A percentile compares a stretch with the other conserved stretches of the same genome.
Conservation (phyloP, 2,113 vertebrate genomes). For the Fulmarus glacialis region DNA sequence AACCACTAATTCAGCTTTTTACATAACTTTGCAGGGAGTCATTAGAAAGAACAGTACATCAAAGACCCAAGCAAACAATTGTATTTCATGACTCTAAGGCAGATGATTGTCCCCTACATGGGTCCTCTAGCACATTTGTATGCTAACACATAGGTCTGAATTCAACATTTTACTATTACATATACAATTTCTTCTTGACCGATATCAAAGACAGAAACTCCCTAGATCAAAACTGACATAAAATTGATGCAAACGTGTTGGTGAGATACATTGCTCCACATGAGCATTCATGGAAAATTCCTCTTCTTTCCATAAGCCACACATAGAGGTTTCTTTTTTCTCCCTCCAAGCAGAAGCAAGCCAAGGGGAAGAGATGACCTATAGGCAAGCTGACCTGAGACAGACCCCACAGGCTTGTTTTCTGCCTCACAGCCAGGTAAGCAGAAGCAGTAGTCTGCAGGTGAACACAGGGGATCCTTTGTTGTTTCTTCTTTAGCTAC, state of each 20-base stretch:
- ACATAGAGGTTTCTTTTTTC: neutral
- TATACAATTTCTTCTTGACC: neutral
- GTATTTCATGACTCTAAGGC: neutral
- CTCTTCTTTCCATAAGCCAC: neutral
- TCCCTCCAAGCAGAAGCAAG: neutral
- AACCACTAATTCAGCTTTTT: neutral
- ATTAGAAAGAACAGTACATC: neutral
- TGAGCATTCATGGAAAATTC: neutral
- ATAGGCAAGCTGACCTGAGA: neutral
- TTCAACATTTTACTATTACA: neutral
- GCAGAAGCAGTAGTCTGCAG: neutral
- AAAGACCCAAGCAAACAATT: neutral
- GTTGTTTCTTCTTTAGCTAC: neutral
- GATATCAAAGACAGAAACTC: neutral
- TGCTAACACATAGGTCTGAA: neutral
- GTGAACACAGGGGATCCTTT: neutral
- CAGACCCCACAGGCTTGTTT: neutral
- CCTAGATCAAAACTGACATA: neutral
- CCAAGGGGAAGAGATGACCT: neutral
- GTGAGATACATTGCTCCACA: neutral
- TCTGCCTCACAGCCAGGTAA: neutral
- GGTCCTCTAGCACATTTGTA: neutral
- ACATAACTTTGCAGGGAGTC: neutral
- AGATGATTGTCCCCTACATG: neutral
- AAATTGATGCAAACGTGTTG: neutral